A percentile compares a stretch with the other conserved stretches of the same genome.
These are phyloP conservation scores for Cylloceria caligata DNA, from an alignment of 2,888 invertebrate species.

Conservation along the genomic window DNA sequence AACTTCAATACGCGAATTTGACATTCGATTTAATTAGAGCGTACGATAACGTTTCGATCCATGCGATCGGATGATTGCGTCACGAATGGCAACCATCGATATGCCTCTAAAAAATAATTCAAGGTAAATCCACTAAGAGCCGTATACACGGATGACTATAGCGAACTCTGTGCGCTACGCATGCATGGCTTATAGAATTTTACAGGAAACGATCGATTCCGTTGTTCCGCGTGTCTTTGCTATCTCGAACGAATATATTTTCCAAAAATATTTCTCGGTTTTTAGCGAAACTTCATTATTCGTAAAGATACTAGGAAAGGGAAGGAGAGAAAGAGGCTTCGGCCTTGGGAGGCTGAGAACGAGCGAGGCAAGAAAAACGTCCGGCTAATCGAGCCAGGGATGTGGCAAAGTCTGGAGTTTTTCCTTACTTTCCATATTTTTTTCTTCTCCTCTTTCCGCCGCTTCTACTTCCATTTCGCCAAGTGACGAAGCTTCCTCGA, in stretches of 20 bases:
- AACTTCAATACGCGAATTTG: too few species aligned
- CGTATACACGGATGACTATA: not conserved
- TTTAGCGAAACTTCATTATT: constrained; percentile 39
- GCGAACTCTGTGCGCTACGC: not conserved
- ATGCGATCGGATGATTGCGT: constrained; percentile 28
- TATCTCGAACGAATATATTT: constrained; percentile 38
- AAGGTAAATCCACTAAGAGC: constrained; percentile 20
- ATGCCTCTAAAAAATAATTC: constrained; percentile 63
- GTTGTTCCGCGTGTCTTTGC: constrained; percentile 26
- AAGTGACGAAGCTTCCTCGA: constrained; percentile 43
- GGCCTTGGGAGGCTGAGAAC: not conserved
- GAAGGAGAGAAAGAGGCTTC: not conserved
- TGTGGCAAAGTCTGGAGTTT: constrained; percentile 16
- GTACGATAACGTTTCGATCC: not conserved
- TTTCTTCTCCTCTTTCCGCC: constrained; percentile 1
- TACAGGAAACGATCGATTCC: constrained; percentile 57
- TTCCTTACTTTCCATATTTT: constrained; percentile 12
- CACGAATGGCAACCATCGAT: constrained; percentile 51
- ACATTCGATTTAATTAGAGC: too few species aligned
- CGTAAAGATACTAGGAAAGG: constrained; percentile 6
- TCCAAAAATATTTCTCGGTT: constrained; percentile 38
- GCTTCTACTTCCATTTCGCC: constrained; percentile 33
- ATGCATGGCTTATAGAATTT: constrained; percentile 25
- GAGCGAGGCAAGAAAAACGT: constrained; percentile 13
- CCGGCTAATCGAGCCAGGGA: not conserved